A percentile compares a stretch with the other conserved stretches of the same genome.
Evolutionary conservation across 2,888 invertebrate genomes (phyloP).

Genomic region (Amitus sp.): DNA sequence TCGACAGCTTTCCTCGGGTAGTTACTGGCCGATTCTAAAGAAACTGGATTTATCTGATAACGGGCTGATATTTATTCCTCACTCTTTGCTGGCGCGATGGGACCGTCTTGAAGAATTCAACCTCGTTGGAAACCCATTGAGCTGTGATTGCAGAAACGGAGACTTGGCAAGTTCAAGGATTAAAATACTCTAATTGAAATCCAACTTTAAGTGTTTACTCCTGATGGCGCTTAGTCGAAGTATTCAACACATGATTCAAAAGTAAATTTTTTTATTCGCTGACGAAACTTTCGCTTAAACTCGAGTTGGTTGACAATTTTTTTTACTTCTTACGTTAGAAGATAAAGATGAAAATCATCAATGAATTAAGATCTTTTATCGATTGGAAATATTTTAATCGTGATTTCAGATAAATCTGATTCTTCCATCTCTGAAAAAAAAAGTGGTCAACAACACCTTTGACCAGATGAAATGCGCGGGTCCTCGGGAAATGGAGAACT

Average conservation of each 20-base stretch:
- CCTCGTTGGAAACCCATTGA: constrained; percentile 79
- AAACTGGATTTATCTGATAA: constrained; percentile 80
- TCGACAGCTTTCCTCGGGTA: constrained; percentile 62
- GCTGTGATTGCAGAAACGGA: constrained; percentile 83
- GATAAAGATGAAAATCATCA: too few relatives aligned
- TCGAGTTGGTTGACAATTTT: too few relatives aligned
- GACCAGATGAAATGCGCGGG: constrained; percentile 69
- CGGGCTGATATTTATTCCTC: constrained; percentile 74
- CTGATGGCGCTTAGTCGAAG: too few relatives aligned
- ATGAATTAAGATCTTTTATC: too few relatives aligned
- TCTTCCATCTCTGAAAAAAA: constrained; percentile 44
- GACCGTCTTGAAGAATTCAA: constrained; percentile 74
- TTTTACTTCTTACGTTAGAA: too few relatives aligned
- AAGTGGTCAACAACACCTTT: constrained; percentile 20
- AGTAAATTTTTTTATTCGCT: too few relatives aligned
- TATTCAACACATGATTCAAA: too few relatives aligned
- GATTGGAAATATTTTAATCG: neutral
- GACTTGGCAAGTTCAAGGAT: constrained; percentile 77
- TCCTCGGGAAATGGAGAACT: constrained; percentile 74
- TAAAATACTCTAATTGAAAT: too few relatives aligned
- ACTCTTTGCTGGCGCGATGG: constrained; percentile 76
- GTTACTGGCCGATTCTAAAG: constrained; percentile 74
- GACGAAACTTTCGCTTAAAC: too few relatives aligned
- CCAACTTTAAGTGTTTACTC: too few relatives aligned
- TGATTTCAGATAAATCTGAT: constrained; percentile 45